These are phyloP conservation scores for Endotricha flammealis DNA, from an alignment of 2,888 invertebrate genomes.

Conservation along the genomic window DNA sequence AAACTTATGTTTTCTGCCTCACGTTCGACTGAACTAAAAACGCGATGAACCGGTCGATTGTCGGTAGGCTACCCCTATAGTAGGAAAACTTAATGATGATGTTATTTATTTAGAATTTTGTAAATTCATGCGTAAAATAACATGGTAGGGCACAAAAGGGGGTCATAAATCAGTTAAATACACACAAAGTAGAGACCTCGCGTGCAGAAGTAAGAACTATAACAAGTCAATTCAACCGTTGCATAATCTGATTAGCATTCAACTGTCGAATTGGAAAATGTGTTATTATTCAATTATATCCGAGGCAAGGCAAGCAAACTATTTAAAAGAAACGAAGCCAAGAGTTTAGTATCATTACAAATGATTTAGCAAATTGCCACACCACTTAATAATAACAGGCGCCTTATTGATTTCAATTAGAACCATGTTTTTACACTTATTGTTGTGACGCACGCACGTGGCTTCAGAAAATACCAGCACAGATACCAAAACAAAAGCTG, in stretches of 20 bases:
- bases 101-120: no score
- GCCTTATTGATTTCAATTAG: constrained; percentile 46
- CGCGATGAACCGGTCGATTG: no score
- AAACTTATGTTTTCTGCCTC: no score
- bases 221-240: constrained; percentile 27
- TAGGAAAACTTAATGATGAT: no score
- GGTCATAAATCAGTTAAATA: constrained; percentile 31
- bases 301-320: neutral
- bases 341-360: constrained; percentile 30
- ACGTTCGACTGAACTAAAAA: no score
- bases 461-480: constrained; percentile 20
- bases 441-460: constrained; percentile 7
- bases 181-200: constrained; percentile 35
- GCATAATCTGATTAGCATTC: constrained; percentile 30
- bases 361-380: constrained; percentile 38
- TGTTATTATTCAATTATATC: constrained; percentile 3
- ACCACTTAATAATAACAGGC: constrained; percentile 34
- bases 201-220: constrained; percentile 33
- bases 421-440: constrained; percentile 18
- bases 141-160: no score
- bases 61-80: no score
- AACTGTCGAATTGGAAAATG: neutral
- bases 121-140: no score
- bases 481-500: neutral
- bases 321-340: constrained; percentile 9